Evolutionary conservation across 2,113 vertebrate species (phyloP), one percentile per base, ranked within the genome.

Genomic region (Bostrychus sinensis): DNA sequence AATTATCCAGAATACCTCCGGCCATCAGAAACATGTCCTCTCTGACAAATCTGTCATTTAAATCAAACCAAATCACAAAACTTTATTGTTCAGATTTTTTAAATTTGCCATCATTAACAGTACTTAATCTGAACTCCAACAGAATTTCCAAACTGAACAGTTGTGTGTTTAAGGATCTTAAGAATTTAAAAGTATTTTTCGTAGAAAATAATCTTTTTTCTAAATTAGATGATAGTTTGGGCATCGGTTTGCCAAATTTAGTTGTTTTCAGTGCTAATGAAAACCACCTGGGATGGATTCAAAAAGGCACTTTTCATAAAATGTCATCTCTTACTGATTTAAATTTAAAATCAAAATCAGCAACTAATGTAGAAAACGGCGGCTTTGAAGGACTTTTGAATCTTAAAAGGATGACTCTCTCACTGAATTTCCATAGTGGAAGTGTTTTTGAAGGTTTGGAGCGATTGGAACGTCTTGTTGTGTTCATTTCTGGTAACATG

Each of bases 11-110:
- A 4, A 48, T 88, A 4, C 78, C 78, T 0, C 12, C 14, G 16
- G 50, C 56, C 7, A 36, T 85, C 36, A 65, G 43, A 14, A 28
- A 42, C 41, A 56, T 88, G 23, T 19, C 48, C 9, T 37, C 25
- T 2, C 67, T 91, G 10, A 22, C 75, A 46, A 59, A n/a, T 25
- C n/a, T 90, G 5, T 50, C 80, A 13, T 72, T 90, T 16, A 75
- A 63, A 16, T 50, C 10, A 23, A 91, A 91, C 48, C 10, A 16
- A 1, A 87, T 91, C 32, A 11, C 3, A 0, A 16, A 16, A 0
- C 41, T 91, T 2, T 32, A 23, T 9, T 80, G 84, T 53, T 42
- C 19, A 0, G 82, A 86, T 38, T 88, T 90, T 17, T 14, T 23
- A n/a, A 69, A 83, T 43, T 48, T 85, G 14, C 72, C 55, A 2